Conservation (phyloP, 2,797 vertebrate genomes). For the Nyctalus aviator region DNA sequence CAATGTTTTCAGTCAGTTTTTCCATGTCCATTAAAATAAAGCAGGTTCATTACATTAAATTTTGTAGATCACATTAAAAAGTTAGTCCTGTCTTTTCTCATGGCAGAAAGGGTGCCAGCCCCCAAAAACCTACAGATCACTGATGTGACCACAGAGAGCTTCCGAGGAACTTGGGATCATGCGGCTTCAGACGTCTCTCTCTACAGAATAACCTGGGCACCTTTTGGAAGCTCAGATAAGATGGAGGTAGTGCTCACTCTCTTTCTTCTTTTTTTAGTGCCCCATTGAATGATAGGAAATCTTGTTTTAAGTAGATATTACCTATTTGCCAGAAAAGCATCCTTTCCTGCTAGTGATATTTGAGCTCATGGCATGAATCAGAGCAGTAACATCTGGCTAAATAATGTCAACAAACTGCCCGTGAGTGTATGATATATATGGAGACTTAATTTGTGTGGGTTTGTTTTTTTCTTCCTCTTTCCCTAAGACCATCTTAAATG, state of each 20-base stretch:
- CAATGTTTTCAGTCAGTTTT: not conserved
- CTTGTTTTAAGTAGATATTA: not conserved
- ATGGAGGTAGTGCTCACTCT: slow-evolving; percentile 85
- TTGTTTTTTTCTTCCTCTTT: slow-evolving; percentile 4
- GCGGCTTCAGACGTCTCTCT: slow-evolving; percentile 95
- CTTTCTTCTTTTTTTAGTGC: not conserved
- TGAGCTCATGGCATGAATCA: not conserved
- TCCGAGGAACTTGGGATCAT: slow-evolving; percentile 95
- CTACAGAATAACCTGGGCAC: slow-evolving; percentile 94
- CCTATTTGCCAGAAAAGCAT: slow-evolving; percentile 16
- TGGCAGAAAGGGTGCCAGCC: slow-evolving; percentile 93
- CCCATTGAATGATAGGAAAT: not conserved
- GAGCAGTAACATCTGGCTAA: not conserved
- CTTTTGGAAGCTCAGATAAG: slow-evolving; percentile 87
- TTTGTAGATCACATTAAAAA: slow-evolving; percentile 37
- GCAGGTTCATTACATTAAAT: not conserved
- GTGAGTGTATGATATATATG: not conserved
- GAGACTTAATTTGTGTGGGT: slow-evolving; percentile 36
- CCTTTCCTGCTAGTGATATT: slow-evolving; percentile 34
- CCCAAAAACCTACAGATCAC: slow-evolving; percentile 94
- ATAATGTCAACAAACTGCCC: not conserved
- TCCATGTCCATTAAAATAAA: not conserved
- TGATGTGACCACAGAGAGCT: slow-evolving; percentile 93
- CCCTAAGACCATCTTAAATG: slow-evolving; percentile 92
- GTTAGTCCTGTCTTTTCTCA: slow-evolving; percentile 52